Evolutionary conservation across 2,113 vertebrate species (phyloP).

Genomic region (Cyanistes caeruleus): DNA sequence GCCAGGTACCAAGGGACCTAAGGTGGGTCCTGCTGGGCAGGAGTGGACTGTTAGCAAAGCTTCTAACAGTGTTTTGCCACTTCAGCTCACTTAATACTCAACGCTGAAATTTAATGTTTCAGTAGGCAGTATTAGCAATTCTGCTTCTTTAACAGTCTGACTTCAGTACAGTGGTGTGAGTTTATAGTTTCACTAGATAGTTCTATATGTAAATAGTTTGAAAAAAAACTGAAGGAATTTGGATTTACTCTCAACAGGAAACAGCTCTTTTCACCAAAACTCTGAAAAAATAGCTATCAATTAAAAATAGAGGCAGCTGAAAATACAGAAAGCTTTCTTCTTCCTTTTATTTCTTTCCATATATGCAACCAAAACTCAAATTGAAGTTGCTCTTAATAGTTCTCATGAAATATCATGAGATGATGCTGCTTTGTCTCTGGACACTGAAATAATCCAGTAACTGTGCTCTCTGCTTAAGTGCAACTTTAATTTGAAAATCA

Average conservation of each 20-base stretch:
- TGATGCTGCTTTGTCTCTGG: background rate
- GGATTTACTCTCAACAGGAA: background rate
- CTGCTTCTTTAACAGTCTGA: background rate
- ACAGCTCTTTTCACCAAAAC: background rate
- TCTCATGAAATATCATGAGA: background rate
- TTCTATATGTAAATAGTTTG: background rate
- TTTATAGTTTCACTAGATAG: background rate
- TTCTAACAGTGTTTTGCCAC: background rate
- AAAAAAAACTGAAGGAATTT: background rate
- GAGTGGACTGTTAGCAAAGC: background rate
- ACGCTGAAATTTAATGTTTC: background rate
- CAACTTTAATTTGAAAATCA: conserved; percentile 41
- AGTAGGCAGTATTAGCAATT: background rate
- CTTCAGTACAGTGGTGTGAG: background rate
- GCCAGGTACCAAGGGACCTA: background rate
- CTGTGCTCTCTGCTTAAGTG: background rate
- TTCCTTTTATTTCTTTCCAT: background rate
- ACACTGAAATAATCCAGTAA: conserved; percentile 22
- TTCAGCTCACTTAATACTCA: background rate
- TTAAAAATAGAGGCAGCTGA: background rate
- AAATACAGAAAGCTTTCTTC: background rate
- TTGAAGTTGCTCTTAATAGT: background rate
- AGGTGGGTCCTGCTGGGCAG: background rate
- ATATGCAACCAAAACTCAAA: background rate
- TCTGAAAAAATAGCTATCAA: background rate